Evolutionary conservation across 2,888 invertebrate species (phyloP), one percentile per base, ranked within the genome.

Genomic region (Rotaria magnacalcarata): DNA sequence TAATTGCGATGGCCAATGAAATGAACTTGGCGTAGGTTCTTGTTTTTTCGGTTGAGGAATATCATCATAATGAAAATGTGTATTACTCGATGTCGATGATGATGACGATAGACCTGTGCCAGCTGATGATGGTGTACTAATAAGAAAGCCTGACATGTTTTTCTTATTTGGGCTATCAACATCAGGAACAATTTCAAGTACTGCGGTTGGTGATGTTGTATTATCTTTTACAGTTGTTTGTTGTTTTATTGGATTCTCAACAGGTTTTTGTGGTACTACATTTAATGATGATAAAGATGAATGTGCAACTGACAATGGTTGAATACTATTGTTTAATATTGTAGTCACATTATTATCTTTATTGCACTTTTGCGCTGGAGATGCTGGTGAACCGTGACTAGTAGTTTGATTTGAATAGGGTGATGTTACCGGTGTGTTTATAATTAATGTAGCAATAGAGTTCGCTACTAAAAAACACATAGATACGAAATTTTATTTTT

Each of bases 1-100:
- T 2, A 80, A 80, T n/a, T 80, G 80, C n/a, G 80, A 80, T 80
- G 80, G 47, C 80, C 80, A 80, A n/a, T 24, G n/a, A 80, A 80
- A 80, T 24, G 47, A 47, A 41, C 67, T 67, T 0, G 80, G 80
- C 5, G 80, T 47, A 47, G 43, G 16, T 14, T 47, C 43, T 6
- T 5, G 67, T 67, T 7, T 14, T 19, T 16, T 14, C 19, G 2
- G 34, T 41, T 34, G 67, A n/a, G 34, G 47, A 47, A 80, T 14
- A n/a, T 47, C 5, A 43, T 80, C 80, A 47, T 80, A 80, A 47
- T 80, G 14, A 47, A 80, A 80, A 80, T 43, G 80, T 47, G 43
- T 80, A 43, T 47, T 10, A 21, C 14, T 80, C 19, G 80, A 80
- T n/a, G 80, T 5, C 4, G 80, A 47, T 24, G 80, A 80, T 67